These are phyloP conservation scores for Rotaria socialis DNA, from an alignment of 2,888 invertebrate genomes.

Conservation along the genomic window DNA sequence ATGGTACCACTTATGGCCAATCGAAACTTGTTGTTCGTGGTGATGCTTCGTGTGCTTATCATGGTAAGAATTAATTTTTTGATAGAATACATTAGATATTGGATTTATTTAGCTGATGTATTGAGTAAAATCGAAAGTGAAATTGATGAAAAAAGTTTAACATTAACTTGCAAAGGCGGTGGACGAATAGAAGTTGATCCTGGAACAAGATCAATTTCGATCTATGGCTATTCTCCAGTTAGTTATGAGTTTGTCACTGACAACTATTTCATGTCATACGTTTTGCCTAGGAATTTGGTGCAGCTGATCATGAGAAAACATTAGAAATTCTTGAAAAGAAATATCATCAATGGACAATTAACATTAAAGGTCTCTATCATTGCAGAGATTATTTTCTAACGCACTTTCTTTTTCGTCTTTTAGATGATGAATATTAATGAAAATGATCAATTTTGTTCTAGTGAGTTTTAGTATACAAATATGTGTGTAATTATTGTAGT, in stretches of 20 bases:
- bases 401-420: not conserved
- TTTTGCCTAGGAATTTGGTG: not conserved
- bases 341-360: not conserved
- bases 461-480: not conserved
- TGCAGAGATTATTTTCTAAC: not conserved
- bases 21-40: not conserved
- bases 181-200: conserved; percentile 19
- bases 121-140: not conserved
- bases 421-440: not conserved
- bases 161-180: not conserved
- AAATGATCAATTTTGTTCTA: not conserved
- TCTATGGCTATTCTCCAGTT: not conserved
- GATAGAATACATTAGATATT: not conserved
- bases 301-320: not conserved
- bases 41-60: not conserved
- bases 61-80: not conserved
- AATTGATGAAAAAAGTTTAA: not conserved
- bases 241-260: not conserved
- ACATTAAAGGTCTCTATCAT: not conserved
- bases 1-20: not conserved
- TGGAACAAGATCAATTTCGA: not conserved
- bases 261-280: not conserved
- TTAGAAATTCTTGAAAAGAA: not conserved
- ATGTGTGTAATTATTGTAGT: not conserved
- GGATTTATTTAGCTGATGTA: not conserved